phyloP scores from a whole-genome alignment of 2,888 invertebrate species.

The Cheilosia vulpina region DNA sequence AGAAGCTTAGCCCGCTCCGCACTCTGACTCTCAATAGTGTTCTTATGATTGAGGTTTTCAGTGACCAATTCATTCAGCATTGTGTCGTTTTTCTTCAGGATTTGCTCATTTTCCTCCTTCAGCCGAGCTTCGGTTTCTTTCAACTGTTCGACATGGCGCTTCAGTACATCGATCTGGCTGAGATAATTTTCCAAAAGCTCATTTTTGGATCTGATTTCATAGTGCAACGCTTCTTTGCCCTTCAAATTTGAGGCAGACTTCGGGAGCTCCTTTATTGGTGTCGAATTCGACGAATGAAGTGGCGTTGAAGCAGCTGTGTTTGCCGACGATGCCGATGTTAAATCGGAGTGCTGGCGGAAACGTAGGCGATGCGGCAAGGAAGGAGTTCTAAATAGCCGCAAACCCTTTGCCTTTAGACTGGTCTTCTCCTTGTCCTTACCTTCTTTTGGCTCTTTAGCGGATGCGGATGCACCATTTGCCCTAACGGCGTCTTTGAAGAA shows the following conservation, averaged over 20 bases:
- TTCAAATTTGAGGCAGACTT: constrained; percentile 83
- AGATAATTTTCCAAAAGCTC: constrained; percentile 84
- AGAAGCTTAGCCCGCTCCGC: constrained; percentile 77
- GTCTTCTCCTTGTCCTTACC: constrained; percentile 80
- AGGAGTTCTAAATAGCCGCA: constrained; percentile 82
- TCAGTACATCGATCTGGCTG: constrained; percentile 84
- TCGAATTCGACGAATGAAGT: constrained; percentile 80
- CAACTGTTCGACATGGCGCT: constrained; percentile 83
- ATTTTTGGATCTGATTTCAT: constrained; percentile 85
- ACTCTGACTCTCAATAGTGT: constrained; percentile 78
- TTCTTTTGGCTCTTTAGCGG: constrained; percentile 80
- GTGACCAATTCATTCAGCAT: constrained; percentile 79
- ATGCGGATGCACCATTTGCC: constrained; percentile 80
- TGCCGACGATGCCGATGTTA: constrained; percentile 76
- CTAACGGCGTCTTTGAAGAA: constrained; percentile 83
- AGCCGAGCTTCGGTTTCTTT: constrained; percentile 80
- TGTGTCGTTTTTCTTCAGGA: constrained; percentile 79
- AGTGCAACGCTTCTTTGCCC: constrained; percentile 84
- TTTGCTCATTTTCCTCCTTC: constrained; percentile 79
- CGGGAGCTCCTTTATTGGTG: constrained; percentile 81
- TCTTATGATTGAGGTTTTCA: constrained; percentile 79
- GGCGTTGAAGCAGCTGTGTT: constrained; percentile 80
- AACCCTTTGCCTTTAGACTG: constrained; percentile 79
- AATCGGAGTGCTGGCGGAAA: constrained; percentile 79
- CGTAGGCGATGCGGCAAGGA: constrained; percentile 83